Conservation (phyloP, 1,140 invertebrate species). For the Lepidurus apus region DNA sequence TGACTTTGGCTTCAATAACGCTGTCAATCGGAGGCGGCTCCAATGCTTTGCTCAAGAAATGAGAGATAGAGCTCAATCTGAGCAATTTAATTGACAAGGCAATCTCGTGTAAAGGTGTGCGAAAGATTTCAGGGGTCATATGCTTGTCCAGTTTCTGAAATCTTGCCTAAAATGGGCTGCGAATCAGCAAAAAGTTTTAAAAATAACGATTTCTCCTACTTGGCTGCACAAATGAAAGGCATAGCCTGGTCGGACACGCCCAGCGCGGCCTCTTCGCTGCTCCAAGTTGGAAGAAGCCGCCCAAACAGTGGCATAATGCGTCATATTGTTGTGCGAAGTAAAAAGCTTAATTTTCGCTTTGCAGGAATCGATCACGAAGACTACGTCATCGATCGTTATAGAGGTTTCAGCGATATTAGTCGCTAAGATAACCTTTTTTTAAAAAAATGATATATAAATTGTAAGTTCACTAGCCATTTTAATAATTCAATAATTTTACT, state of each 20-base stretch:
- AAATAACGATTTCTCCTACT: conserved; percentile 40
- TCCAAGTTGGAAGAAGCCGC: conserved; percentile 85
- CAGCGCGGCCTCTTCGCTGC: conserved; percentile 84
- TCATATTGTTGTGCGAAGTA: conserved; percentile 92
- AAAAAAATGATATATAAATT: conserved; percentile 25
- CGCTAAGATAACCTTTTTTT: conserved; percentile 67
- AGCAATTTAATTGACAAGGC: conserved; percentile 78
- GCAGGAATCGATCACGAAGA: conserved; percentile 91
- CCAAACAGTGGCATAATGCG: conserved; percentile 90
- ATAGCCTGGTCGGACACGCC: conserved; percentile 76
- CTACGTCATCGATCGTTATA: conserved; percentile 94
- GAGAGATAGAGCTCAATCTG: conserved; percentile 79
- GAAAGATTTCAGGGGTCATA: conserved; percentile 90
- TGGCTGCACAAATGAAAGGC: conserved; percentile 83
- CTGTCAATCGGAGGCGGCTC: conserved; percentile 79
- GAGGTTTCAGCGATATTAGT: conserved; percentile 92
- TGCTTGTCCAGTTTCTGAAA: conserved; percentile 77
- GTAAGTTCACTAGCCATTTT: not conserved
- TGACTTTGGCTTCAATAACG: conserved; percentile 48
- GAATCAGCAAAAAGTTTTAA: not conserved
- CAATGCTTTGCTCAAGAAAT: conserved; percentile 88
- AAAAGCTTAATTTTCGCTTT: conserved; percentile 94
- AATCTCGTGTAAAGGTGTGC: conserved; percentile 87
- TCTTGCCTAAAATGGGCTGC: conserved; percentile 50
- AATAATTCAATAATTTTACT: conserved; percentile 42